Base-by-base conservation (phyloP, 2,797 vertebrate species). In the Xiphophorus birchmanni region DNA sequence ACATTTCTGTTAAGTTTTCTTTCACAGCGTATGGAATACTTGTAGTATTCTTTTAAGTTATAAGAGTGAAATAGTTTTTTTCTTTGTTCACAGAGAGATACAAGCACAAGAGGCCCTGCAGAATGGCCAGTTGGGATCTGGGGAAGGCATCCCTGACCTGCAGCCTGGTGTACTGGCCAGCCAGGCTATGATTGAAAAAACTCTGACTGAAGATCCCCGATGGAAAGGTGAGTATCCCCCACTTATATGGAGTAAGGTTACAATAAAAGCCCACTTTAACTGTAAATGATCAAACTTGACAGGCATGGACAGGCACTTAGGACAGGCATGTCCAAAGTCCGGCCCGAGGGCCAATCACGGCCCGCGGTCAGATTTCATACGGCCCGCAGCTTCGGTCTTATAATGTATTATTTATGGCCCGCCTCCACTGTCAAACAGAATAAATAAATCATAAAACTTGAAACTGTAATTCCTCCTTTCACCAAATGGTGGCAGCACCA, bases 101-200 rank as follows among this genome's bases (percentile, higher is more conserved):
- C 97, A 98, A 94, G 97, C 97, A 84, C 97, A 98, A 93, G 97
- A 98, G 87, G 96, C 97, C 69, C 95, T 97, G 80, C 98, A 98
- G 80, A 98, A 97, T 37, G 97, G 97, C 78, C 97, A 97, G 90
- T 90, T 97, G 76, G 95, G 96, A 47, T 93, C 96, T 0, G 95
- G 96, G 26, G 97, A 98, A 76, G 95, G 97, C 11, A 94, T 96
- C 89, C 96, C 97, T 35, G 98, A 98, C 73, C 94, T 97, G 82
- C 97, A 98, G 65, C 97, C 97, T 0, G 97, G 97, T 69, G 96
- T 97, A n/a, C 90, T 98, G 88, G 97, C 98, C 86, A 98, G 97
- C 89, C 97, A 98, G 92, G 97, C 97, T 80, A 97, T 97, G 97
- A 98, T 98, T 21, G 97, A 99, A 93, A 98, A 98, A 93, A 97